Percentiles rank a stretch among this genome's conserved stretches.
phyloP scores from a whole-genome alignment of 2,797 vertebrate genomes.

The Eulemur rubriventer region DNA sequence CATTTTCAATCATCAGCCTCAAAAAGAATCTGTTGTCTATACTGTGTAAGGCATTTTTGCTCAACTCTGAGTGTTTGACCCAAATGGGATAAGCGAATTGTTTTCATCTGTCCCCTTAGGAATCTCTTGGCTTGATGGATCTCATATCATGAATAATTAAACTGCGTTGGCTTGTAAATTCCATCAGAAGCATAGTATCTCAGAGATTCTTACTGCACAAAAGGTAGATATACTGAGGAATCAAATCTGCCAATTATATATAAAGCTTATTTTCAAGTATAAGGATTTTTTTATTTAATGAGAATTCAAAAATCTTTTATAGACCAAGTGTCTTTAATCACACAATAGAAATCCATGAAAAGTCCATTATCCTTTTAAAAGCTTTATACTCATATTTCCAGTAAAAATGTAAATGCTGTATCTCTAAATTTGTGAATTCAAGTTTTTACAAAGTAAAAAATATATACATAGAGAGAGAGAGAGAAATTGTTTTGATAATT shows the following conservation, averaged over 20 bases:
- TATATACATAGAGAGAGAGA: not conserved
- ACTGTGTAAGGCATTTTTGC: not conserved
- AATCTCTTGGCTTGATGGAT: slow-evolving; percentile 75
- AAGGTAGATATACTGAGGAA: slow-evolving; percentile 72
- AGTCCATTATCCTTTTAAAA: not conserved
- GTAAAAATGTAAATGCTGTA: slow-evolving; percentile 57
- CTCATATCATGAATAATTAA: slow-evolving; percentile 81
- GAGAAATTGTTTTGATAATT: slow-evolving; percentile 78
- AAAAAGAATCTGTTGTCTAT: not conserved
- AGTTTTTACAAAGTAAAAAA: slow-evolving; percentile 74
- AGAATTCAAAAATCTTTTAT: slow-evolving; percentile 77
- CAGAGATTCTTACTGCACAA: slow-evolving; percentile 74
- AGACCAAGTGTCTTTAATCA: slow-evolving; percentile 76
- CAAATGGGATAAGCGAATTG: slow-evolving; percentile 40
- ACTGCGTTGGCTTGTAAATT: slow-evolving; percentile 73
- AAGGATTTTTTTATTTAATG: slow-evolving; percentile 70
- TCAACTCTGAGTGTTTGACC: slow-evolving; percentile 48
- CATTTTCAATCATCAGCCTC: not conserved
- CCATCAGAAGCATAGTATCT: slow-evolving; percentile 71
- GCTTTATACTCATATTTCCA: slow-evolving; percentile 61
- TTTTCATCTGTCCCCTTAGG: slow-evolving; percentile 61
- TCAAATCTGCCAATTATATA: slow-evolving; percentile 73
- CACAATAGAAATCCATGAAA: slow-evolving; percentile 42
- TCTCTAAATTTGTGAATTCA: not conserved
- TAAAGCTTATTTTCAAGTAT: slow-evolving; percentile 76